A percentile compares a stretch with the other conserved stretches of the same genome.
Conservation (phyloP, 2,888 invertebrate species). For the Melipona beecheii region DNA sequence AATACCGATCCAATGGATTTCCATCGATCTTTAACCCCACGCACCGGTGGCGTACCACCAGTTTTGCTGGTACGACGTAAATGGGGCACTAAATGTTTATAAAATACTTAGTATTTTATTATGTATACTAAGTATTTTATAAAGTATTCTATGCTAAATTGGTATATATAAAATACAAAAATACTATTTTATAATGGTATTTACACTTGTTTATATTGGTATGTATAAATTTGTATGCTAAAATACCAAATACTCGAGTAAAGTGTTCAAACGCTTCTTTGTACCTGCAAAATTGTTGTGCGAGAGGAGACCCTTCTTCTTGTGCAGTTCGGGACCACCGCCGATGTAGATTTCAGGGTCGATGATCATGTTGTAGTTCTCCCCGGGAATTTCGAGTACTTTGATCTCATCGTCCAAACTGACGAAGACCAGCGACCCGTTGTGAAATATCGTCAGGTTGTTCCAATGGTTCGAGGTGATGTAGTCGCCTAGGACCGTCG, state of each 20-base stretch:
- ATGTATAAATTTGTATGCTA: too few species aligned
- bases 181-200: too few species aligned
- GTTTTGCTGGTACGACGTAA: too few species aligned
- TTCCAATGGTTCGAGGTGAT: constrained; percentile 94
- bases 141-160: too few species aligned
- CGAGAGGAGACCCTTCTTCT: constrained; percentile 92
- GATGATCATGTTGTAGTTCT: constrained; percentile 91
- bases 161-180: too few species aligned
- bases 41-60: too few species aligned
- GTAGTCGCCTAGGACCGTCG: constrained; percentile 88
- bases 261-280: not conserved
- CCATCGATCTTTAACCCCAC: not conserved
- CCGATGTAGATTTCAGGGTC: constrained; percentile 98
- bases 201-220: too few species aligned
- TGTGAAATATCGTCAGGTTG: constrained; percentile 94
- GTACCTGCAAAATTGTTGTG: constrained; percentile 92
- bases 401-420: constrained; percentile 91
- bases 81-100: too few species aligned
- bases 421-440: constrained; percentile 89
- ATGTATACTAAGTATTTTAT: too few species aligned
- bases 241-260: too few species aligned
- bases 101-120: too few species aligned
- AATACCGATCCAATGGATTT: constrained; percentile 51
- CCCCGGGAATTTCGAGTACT: constrained; percentile 89
- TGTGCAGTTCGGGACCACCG: constrained; percentile 93